Percentiles rank a stretch among this genome's conserved stretches.
Conservation (phyloP, 2,888 invertebrate genomes). For the Coelogynopora nodosa region DNA sequence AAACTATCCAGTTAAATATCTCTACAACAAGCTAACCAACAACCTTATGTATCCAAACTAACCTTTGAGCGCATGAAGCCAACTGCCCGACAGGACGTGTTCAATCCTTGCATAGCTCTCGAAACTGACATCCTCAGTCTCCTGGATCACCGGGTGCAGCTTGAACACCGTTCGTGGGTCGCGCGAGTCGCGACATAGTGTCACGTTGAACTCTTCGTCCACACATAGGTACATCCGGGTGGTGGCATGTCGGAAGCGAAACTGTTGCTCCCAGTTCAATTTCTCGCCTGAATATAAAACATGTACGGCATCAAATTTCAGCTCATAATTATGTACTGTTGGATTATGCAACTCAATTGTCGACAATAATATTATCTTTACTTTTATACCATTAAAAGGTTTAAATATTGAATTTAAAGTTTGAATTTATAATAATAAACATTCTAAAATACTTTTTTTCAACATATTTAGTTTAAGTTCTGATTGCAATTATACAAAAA, state of each 20-base stretch:
- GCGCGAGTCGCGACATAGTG: slow-evolving; percentile 50
- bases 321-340: no score
- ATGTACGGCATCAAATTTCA: no score
- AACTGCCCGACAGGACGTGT: slow-evolving; percentile 48
- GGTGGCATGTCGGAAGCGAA: slow-evolving; percentile 60
- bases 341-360: no score
- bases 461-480: no score
- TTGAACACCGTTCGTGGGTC: slow-evolving; percentile 52
- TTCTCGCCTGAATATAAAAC: slow-evolving; percentile 34
- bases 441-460: no score
- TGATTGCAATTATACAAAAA: no score
- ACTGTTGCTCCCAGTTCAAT: slow-evolving; percentile 59
- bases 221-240: slow-evolving; percentile 60
- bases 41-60: not conserved
- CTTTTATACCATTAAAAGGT: no score
- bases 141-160: slow-evolving; percentile 56
- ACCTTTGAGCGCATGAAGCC: slow-evolving; percentile 48
- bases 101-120: slow-evolving; percentile 49
- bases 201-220: slow-evolving; percentile 54
- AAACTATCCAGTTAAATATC: no score
- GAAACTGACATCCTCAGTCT: slow-evolving; percentile 45
- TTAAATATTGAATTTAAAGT: no score
- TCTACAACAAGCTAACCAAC: no score
- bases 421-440: no score
- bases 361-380: no score